Percentiles rank a stretch among this genome's conserved stretches.
These are phyloP conservation scores for Echinometra lucunter DNA, from an alignment of 53 echinoderm and acorn worm genomes.

Conservation along the genomic window DNA sequence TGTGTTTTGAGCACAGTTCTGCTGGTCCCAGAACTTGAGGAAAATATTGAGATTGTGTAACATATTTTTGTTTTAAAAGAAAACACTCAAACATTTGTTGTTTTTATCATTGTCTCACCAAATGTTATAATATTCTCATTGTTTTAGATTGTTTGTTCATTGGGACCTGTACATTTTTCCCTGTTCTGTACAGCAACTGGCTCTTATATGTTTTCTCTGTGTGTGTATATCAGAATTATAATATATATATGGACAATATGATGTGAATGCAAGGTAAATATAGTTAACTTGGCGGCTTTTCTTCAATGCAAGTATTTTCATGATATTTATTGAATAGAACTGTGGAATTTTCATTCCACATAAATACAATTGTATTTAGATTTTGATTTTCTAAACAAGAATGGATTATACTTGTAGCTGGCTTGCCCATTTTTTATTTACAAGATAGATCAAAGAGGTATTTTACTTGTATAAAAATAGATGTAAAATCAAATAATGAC, in stretches of 20 bases:
- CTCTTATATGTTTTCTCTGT: not conserved
- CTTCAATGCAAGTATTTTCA: constrained; percentile 26
- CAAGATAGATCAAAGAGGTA: not conserved
- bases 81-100: not conserved
- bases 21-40: constrained; percentile 40
- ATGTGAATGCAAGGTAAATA: constrained; percentile 38
- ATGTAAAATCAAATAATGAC: not conserved
- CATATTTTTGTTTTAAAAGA: constrained; percentile 14
- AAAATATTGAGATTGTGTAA: constrained; percentile 6
- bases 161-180: constrained; percentile 20
- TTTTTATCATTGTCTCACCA: not conserved
- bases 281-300: constrained; percentile 6
- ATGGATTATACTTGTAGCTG: not conserved
- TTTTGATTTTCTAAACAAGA: not conserved
- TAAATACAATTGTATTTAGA: not conserved
- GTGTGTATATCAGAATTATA: constrained; percentile 56
- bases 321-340: constrained; percentile 46
- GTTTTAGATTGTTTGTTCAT: constrained; percentile 22
- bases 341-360: not conserved
- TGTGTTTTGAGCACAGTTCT: constrained; percentile 8
- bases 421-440: not conserved
- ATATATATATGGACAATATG: constrained; percentile 54
- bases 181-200: constrained; percentile 15
- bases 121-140: not conserved
- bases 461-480: constrained; percentile 28